A percentile compares a stretch with the other conserved stretches of the same genome.
phyloP scores from a whole-genome alignment of 2,888 invertebrate species.

The Micropterix aruncella region DNA sequence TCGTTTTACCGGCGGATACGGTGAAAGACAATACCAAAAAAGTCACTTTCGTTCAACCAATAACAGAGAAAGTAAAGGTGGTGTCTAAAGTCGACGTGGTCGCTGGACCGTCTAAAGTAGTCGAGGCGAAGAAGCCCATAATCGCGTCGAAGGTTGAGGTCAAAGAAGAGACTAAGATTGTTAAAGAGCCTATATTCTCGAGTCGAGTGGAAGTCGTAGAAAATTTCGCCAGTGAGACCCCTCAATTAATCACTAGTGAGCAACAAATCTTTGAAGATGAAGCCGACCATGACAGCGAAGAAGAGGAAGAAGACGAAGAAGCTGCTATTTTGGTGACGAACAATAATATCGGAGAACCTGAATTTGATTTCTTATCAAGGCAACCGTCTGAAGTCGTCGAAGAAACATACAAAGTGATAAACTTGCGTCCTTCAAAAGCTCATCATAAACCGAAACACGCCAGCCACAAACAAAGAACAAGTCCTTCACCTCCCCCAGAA shows the following conservation, averaged over 20 bases:
- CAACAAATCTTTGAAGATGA: slow-evolving; percentile 11
- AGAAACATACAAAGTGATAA: slow-evolving; percentile 73
- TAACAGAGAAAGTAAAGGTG: slow-evolving; percentile 31
- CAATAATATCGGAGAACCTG: slow-evolving; percentile 66
- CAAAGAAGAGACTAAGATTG: slow-evolving; percentile 23
- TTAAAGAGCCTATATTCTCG: slow-evolving; percentile 20
- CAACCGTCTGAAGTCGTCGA: slow-evolving; percentile 77
- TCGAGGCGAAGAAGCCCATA: slow-evolving; percentile 21
- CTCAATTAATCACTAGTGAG: slow-evolving; percentile 3
- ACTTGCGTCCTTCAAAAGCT: slow-evolving; percentile 55
- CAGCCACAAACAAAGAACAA: slow-evolving; percentile 24
- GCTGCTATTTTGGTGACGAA: slow-evolving; percentile 47
- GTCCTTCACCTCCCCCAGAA: slow-evolving; percentile 24
- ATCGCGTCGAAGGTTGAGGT: slow-evolving; percentile 36
- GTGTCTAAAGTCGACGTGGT: slow-evolving; percentile 42
- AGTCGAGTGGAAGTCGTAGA: slow-evolving; percentile 19
- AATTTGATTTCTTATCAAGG: slow-evolving; percentile 72
- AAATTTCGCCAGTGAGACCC: slow-evolving; percentile 7
- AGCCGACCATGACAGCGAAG: slow-evolving; percentile 11
- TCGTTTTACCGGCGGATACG: slow-evolving; percentile 13
- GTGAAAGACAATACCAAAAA: slow-evolving; percentile 7
- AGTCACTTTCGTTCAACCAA: slow-evolving; percentile 28
- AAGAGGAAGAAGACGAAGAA: slow-evolving; percentile 28
- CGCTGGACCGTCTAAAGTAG: slow-evolving; percentile 33
- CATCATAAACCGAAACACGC: slow-evolving; percentile 32